Base-by-base conservation (phyloP, 2,113 vertebrate genomes). In the Oreochromis spilurus region DNA sequence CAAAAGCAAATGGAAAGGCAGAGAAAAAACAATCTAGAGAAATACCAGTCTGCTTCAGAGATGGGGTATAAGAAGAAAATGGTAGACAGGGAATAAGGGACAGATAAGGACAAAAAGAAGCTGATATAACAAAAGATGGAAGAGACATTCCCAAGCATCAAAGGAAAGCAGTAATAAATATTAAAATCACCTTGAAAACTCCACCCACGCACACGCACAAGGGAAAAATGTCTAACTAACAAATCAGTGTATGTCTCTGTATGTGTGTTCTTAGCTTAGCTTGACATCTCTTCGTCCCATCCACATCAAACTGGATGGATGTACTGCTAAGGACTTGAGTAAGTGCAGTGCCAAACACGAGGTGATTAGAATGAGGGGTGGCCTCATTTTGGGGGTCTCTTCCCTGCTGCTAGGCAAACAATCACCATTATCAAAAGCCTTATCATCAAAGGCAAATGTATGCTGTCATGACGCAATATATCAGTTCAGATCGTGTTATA, bases 151-250 rank as follows among this genome's bases (percentile, higher is more conserved):
- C 67, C 67, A 75, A 50, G 82, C 65, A 82, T 85, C 91, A 82
- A 89, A 81, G 50, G 29, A 50, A 87, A 60, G 81, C 38, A 52
- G 82, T 38, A 34, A 90, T 84, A 91, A 82, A 88, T 87, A 91
- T 88, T 92, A 45, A 91, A 89, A 93, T 88, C 79, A 91, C 40
- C 67, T 75, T 75, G 67, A 48, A 75, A 29, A 75, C 40, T 48
- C 40, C 67, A 29, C 40, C 3, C 40, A 75, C 6, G 6, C 70
- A 29, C 67, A 48, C 9, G 1, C 43, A 50, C 9, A 29, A 75
- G 16, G 26, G 70, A 45, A 75, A 75, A 75, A 75, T 29, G 21
- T 75, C 40, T 75, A 29, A 75, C 70, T 48, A 75, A 48, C 43
- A 75, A 75, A 75, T 75, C 24, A 19, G 26, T 48, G 6, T 48